A percentile compares a stretch with the other conserved stretches of the same genome.
phyloP scores from a whole-genome alignment of 1,140 invertebrate genomes.

The Musca domestica region DNA sequence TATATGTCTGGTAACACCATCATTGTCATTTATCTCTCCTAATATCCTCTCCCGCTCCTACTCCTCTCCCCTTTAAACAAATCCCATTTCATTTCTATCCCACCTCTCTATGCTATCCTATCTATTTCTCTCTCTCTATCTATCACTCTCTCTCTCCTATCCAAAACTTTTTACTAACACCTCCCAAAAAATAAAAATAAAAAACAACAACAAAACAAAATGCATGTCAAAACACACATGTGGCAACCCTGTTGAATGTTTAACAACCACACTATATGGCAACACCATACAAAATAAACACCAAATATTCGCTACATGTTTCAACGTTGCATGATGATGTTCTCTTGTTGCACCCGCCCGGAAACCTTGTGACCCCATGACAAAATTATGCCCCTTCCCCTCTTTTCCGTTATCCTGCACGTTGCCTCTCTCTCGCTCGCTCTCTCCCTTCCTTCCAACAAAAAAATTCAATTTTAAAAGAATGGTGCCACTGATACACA shows the following conservation, averaged over 20 bases:
- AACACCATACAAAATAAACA: too few species aligned
- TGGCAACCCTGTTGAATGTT: too few species aligned
- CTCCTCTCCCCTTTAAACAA: not conserved
- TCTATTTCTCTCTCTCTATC: not conserved
- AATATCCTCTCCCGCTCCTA: too few species aligned
- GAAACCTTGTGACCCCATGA: not conserved
- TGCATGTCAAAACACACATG: too few species aligned
- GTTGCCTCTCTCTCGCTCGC: not conserved
- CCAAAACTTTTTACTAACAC: too few species aligned
- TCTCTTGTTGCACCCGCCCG: not conserved
- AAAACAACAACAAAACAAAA: too few species aligned
- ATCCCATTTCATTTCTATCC: too few species aligned
- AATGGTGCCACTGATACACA: slow-evolving; percentile 49
- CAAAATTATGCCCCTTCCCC: not conserved
- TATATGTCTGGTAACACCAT: not conserved
- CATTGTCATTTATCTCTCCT: slow-evolving; percentile 4
- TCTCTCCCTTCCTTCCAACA: not conserved
- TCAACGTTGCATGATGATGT: not conserved
- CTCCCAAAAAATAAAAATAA: too few species aligned
- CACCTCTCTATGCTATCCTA: not conserved
- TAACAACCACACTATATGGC: too few species aligned
- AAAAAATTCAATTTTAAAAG: slow-evolving; percentile 27
- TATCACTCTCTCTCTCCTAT: not conserved
- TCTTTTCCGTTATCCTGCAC: not conserved
- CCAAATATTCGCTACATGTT: not conserved